These are phyloP conservation scores for Paedocypris sp. DNA, from an alignment of 2,113 vertebrate genomes.

Conservation along the genomic window DNA sequence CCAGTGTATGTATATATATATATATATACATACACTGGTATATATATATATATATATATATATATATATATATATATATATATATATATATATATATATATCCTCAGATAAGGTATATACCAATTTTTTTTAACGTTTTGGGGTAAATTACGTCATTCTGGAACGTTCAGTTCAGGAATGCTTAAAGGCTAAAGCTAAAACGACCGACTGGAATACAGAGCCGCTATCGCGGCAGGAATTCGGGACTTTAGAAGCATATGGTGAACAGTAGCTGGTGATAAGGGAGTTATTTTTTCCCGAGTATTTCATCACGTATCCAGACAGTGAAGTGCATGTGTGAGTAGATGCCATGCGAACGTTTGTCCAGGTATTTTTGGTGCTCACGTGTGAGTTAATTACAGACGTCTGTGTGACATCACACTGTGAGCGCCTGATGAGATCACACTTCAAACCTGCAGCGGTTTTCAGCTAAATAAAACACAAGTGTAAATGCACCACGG, in stretches of 20 bases:
- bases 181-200: conserved; percentile 10
- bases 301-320: neutral
- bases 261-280: conserved; percentile 29
- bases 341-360: conserved; percentile 4
- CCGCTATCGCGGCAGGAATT: neutral
- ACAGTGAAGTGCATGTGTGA: conserved; percentile 19
- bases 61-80: no score
- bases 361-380: conserved; percentile 25
- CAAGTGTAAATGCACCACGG: no score
- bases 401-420: conserved; percentile 61
- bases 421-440: conserved; percentile 25
- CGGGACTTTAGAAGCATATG: neutral
- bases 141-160: conserved; percentile 22
- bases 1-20: no score
- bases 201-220: conserved; percentile 18
- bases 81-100: no score
- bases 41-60: no score
- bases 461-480: no score
- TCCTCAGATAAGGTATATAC: no score
- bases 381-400: conserved; percentile 49
- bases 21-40: no score
- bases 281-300: conserved; percentile 29
- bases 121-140: no score
- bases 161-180: conserved; percentile 11
- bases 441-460: neutral